These are phyloP conservation scores for Eumaeus atala DNA, from an alignment of 1,140 invertebrate species.

Conservation along the genomic window DNA sequence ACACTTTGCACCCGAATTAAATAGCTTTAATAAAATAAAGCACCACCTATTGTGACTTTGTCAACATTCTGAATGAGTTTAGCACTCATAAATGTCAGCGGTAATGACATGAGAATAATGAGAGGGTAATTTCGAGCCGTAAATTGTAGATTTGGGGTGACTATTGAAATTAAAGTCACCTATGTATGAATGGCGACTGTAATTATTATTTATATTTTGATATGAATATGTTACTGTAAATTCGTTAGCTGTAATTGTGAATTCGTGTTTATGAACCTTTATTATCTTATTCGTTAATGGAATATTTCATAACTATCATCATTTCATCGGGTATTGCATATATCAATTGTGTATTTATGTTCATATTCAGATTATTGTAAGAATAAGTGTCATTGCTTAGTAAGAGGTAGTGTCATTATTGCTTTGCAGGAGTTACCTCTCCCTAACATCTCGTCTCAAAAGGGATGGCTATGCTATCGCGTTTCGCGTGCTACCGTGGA, in stretches of 20 bases:
- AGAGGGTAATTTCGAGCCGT: slow-evolving; percentile 12
- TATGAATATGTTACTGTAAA: slow-evolving; percentile 4
- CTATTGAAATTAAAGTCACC: slow-evolving; percentile 11
- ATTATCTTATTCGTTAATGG: too few relatives aligned
- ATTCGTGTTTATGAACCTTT: too few relatives aligned
- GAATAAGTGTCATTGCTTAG: too few relatives aligned
- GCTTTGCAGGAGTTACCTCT: too few relatives aligned
- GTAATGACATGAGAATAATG: slow-evolving; percentile 26
- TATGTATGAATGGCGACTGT: slow-evolving; percentile 11
- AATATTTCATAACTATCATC: too few relatives aligned
- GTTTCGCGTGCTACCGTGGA: too few relatives aligned
- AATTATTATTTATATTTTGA: slow-evolving; percentile 6
- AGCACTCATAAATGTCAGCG: slow-evolving; percentile 26
- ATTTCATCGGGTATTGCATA: too few relatives aligned
- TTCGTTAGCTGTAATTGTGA: neutral
- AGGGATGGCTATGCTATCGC: too few relatives aligned
- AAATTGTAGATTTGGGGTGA: slow-evolving; percentile 9
- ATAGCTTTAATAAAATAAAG: slow-evolving; percentile 12
- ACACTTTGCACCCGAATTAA: slow-evolving; percentile 1
- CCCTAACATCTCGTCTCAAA: too few relatives aligned
- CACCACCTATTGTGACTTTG: slow-evolving; percentile 25
- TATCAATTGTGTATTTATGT: too few relatives aligned
- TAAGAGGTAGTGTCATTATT: too few relatives aligned
- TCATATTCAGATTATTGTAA: too few relatives aligned
- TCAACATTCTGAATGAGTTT: slow-evolving; percentile 26